Percentiles rank a stretch among this genome's conserved stretches.
phyloP scores from a whole-genome alignment of 1,140 invertebrate species.

The Euglossa dilemma region DNA sequence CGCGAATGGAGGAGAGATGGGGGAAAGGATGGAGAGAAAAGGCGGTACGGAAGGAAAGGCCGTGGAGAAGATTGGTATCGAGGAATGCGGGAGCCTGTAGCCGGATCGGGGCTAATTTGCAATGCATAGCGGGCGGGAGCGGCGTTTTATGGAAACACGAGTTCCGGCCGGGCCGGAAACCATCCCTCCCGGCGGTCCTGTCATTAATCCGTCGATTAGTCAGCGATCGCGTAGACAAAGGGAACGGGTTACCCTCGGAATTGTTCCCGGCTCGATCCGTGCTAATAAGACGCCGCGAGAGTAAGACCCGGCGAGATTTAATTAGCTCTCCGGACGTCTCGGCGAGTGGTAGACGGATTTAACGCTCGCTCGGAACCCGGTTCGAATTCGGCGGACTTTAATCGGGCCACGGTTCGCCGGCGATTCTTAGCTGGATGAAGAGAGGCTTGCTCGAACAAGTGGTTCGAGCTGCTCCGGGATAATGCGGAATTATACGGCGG shows the following conservation, averaged over 20 bases:
- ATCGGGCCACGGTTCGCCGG: not conserved
- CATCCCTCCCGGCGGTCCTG: slow-evolving; percentile 5
- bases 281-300: slow-evolving; percentile 21
- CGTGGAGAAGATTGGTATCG: not conserved
- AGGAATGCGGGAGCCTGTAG: not conserved
- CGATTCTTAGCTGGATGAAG: not conserved
- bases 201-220: slow-evolving; percentile 50
- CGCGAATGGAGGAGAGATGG: not conserved
- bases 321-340: slow-evolving; percentile 4
- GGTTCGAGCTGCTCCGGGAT: too few species aligned
- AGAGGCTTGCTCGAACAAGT: not conserved
- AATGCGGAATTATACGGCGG: too few species aligned
- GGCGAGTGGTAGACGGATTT: slow-evolving; percentile 14
- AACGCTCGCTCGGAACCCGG: slow-evolving; percentile 9
- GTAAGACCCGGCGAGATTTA: slow-evolving; percentile 23
- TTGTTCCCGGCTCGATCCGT: not conserved
- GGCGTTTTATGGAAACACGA: slow-evolving; percentile 17
- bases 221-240: slow-evolving; percentile 18
- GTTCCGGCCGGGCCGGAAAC: slow-evolving; percentile 15
- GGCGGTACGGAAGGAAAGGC: not conserved
- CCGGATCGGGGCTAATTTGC: slow-evolving; percentile 25
- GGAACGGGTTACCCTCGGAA: slow-evolving; percentile 1
- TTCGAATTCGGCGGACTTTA: not conserved
- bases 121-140: slow-evolving; percentile 16
- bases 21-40: not conserved